phyloP scores from a whole-genome alignment of 2,797 vertebrate genomes.

The Lepus oiostolus region DNA sequence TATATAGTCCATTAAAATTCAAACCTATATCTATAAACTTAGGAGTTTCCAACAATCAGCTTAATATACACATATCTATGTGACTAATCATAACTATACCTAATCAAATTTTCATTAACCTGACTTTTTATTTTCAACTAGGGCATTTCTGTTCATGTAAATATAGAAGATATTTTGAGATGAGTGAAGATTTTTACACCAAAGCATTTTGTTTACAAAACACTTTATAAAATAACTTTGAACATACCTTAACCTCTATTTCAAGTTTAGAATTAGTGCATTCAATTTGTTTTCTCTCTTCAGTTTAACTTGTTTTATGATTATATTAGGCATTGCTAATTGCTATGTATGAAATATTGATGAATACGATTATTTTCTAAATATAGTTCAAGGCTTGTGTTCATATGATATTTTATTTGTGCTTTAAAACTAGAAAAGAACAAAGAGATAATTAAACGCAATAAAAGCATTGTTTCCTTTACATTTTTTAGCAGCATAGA shows the following conservation, averaged over 20 bases:
- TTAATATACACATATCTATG: constrained; percentile 24
- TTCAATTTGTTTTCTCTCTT: constrained; percentile 44
- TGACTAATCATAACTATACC: constrained; percentile 22
- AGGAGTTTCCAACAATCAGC: neutral
- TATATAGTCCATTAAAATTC: constrained; percentile 5
- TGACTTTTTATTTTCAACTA: constrained; percentile 61
- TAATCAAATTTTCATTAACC: constrained; percentile 61
- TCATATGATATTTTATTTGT: constrained; percentile 57
- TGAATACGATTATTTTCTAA: constrained; percentile 63
- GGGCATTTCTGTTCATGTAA: constrained; percentile 40
- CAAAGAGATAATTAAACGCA: neutral
- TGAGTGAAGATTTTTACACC: constrained; percentile 50
- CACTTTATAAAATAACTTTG: constrained; percentile 26
- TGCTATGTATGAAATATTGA: constrained; percentile 57
- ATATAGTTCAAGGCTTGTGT: constrained; percentile 27
- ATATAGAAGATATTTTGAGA: constrained; percentile 26
- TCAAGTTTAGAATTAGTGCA: constrained; percentile 9
- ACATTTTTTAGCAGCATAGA: constrained; percentile 27
- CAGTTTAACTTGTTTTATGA: constrained; percentile 44
- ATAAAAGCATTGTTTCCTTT: constrained; percentile 59
- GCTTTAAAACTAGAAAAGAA: constrained; percentile 43
- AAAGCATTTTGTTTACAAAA: constrained; percentile 42
- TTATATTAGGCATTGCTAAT: constrained; percentile 46
- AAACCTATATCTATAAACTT: neutral
- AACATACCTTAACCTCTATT: neutral